These are phyloP conservation scores for Passerculus sandwichensis DNA, from an alignment of 2,797 vertebrate genomes.

Conservation along the genomic window DNA sequence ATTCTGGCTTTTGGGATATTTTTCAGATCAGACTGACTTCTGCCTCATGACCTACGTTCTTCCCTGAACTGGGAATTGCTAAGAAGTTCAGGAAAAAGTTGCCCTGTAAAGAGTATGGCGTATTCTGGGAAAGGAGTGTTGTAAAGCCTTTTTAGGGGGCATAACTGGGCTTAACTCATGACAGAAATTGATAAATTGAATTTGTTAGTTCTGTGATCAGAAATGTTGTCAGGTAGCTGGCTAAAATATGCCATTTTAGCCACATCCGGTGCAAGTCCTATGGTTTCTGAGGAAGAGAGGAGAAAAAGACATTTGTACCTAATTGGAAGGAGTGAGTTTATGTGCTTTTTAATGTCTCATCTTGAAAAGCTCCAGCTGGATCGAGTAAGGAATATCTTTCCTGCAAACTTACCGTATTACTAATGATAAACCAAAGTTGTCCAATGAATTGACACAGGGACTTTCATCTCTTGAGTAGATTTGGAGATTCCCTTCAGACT, in stretches of 20 bases:
- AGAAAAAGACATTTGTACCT: not conserved
- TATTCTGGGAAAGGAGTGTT: not conserved
- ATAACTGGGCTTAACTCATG: not conserved
- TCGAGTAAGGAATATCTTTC: not conserved
- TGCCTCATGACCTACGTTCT: not conserved
- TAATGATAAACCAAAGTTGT: not conserved
- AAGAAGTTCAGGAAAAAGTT: not conserved
- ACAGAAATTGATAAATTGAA: not conserved
- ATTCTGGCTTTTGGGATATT: not conserved
- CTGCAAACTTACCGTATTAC: not conserved
- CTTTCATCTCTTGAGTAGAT: not conserved
- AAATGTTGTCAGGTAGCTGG: not conserved
- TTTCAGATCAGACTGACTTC: not conserved
- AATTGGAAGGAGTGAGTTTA: not conserved
- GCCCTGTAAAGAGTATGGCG: not conserved
- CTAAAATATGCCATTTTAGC: not conserved
- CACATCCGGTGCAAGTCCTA: not conserved
- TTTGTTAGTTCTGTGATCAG: not conserved
- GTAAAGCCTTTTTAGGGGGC: not conserved
- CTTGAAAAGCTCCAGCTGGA: conserved; percentile 3
- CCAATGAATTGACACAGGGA: not conserved
- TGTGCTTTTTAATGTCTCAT: not conserved
- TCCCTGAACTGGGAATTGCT: not conserved
- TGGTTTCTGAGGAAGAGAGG: not conserved
- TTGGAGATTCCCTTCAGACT: not conserved